A percentile compares a stretch with the other conserved stretches of the same genome.
phyloP scores from a whole-genome alignment of 1,140 invertebrate genomes.

The Drosophila baimaii region DNA sequence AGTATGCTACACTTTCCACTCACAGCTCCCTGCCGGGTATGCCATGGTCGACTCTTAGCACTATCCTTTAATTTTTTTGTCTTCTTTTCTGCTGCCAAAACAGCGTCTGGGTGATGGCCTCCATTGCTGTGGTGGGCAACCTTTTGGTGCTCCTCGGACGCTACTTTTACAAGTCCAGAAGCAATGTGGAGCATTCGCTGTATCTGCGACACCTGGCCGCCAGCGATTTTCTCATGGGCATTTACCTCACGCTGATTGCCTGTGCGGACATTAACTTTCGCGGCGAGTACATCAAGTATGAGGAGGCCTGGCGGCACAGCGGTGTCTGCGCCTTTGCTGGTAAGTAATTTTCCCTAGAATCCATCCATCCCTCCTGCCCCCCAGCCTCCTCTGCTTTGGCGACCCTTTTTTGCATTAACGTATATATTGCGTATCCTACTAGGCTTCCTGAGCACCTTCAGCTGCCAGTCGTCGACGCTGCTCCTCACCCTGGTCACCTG shows the following conservation, averaged over 20 bases:
- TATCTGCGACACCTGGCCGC: conserved; percentile 88
- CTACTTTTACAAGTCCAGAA: conserved; percentile 84
- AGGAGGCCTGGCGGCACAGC: conserved; percentile 87
- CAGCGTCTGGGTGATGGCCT: conserved; percentile 89
- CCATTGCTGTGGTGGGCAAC: conserved; percentile 87
- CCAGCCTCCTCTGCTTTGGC: not conserved
- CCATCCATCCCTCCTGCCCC: not conserved
- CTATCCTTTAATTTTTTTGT: not conserved
- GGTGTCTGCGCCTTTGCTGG: conserved; percentile 86
- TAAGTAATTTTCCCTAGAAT: conserved; percentile 19
- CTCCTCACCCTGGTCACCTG: conserved; percentile 88
- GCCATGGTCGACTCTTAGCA: not conserved
- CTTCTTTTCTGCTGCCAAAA: not conserved
- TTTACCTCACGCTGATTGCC: conserved; percentile 89
- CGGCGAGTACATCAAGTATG: conserved; percentile 86
- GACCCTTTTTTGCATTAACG: conserved; percentile 15
- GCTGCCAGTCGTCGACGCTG: conserved; percentile 88
- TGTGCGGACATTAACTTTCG: conserved; percentile 87
- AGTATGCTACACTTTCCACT: too few species aligned
- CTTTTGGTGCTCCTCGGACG: conserved; percentile 87
- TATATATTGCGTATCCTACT: conserved; percentile 35
- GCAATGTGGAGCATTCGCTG: conserved; percentile 86
- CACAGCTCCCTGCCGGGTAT: not conserved
- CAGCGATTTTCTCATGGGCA: conserved; percentile 89
- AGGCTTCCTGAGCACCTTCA: conserved; percentile 89